These are phyloP conservation scores for Atta texana DNA, from an alignment of 1,140 invertebrate genomes.

Conservation along the genomic window DNA sequence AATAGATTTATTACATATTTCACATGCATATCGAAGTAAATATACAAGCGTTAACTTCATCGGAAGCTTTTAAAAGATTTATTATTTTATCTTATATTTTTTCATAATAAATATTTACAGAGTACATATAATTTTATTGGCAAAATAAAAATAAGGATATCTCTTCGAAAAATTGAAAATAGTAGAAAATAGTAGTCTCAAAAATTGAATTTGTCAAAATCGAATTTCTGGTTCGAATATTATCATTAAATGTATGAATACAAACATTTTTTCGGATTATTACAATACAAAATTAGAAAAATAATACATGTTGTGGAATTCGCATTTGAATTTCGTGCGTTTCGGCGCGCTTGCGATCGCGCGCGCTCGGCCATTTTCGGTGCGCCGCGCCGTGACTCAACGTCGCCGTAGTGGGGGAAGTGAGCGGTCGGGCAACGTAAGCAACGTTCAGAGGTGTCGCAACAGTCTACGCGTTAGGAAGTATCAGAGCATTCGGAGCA, in stretches of 20 bases:
- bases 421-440: neutral
- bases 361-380: slow-evolving; percentile 34
- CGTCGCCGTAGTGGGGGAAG: slow-evolving; percentile 14
- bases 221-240: neutral
- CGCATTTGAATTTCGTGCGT: slow-evolving; percentile 26
- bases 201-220: neutral
- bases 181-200: neutral
- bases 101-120: neutral
- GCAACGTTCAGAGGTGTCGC: slow-evolving; percentile 66
- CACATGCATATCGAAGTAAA: neutral
- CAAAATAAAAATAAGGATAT: neutral
- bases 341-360: slow-evolving; percentile 42
- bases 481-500: too few relatives aligned
- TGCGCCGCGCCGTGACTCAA: slow-evolving; percentile 1
- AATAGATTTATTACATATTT: slow-evolving; percentile 14
- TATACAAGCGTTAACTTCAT: neutral
- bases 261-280: neutral
- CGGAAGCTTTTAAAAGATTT: neutral
- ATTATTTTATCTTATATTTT: neutral
- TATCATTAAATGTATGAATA: neutral
- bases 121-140: neutral
- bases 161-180: neutral
- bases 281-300: neutral
- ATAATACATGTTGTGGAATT: neutral
- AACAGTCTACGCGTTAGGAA: slow-evolving; percentile 56